Base-by-base conservation (phyloP, 2,888 invertebrate species). In the Stictocephala bisonia region DNA sequence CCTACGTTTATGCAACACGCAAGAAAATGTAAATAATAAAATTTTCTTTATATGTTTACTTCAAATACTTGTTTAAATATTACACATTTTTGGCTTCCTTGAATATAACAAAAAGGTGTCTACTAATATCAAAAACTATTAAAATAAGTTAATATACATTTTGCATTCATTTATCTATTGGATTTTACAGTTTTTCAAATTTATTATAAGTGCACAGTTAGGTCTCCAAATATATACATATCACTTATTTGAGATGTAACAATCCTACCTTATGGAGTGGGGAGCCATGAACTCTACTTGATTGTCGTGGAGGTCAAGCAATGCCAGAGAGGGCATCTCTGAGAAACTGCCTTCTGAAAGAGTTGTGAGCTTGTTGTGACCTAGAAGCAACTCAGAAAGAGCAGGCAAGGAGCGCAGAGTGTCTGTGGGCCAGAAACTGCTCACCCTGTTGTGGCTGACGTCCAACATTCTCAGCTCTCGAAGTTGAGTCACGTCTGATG, bases 261-360 rank as follows among this genome's bases (percentile, higher is more conserved):
- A 40, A 18, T n/a, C 71, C 22, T 48, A 73, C 41, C 76, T 73
- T 35, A 96, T 87, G 0, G 93, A 90, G 75, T 91, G 90, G 0
- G 91, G 86, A 80, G 93, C 91, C 31, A 95, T 86, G 20, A 89
- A 85, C 81, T 90, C 89, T 31, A 96, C 86, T 81, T 94, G 91
- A 83, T 96, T 94, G 80, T 91, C 91, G 77, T 94, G 92, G 78
- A 96, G 85, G 83, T 94, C 91, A 41, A 96, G 87, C 48, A 90
- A 87, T 79, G 90, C 90, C 31, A 96, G 83, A 75, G 90, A 88
- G 22, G 88, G 88, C 48, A 95, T 84, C 79, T 91, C 89, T 77
- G 88, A 87, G 78, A 95, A 93, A 15, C 91, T 90, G 15, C 91
- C 91, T 76, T 90, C 87, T 64, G 89, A 87, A 27, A 95, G 81